Base-by-base conservation (phyloP, 2,113 vertebrate species). In the Himantopus leucocephalus region DNA sequence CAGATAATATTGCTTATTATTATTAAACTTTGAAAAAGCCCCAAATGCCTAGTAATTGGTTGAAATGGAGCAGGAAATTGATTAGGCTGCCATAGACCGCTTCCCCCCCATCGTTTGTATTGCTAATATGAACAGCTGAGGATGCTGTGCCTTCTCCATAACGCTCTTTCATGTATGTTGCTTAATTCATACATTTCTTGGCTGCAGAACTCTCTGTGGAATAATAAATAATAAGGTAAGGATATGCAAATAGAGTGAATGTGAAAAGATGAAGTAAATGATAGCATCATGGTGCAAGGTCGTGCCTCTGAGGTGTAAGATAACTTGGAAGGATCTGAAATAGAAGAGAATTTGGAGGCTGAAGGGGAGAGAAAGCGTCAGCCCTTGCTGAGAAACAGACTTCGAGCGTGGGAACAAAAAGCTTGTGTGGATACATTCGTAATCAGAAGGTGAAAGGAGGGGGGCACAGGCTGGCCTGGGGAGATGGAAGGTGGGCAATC, bases 401-500 rank as follows among this genome's bases (percentile, higher is more conserved):
- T n/a, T 2, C 0, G 47, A 75, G 72, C 62, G 8, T 3, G 6
- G 68, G 59, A 53, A 5, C 41, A 29, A 2, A 2, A 8, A 15
- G 2, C 34, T 16, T 5, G 6, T 3, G 45, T 10, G 41, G 34
- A 8, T 12, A 2, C 5, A 3, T 41, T 24, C 0, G 0, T 7
- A 5, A 7, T 5, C 4, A 17, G 72, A 16, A 14, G 29, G 2
- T 45, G 71, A 43, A 35, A 9, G 52, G 34, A 73, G 52, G 19
- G 24, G 60, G 66, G 53, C 39, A 6, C 1, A 0, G 15, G n/a
- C 64, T 53, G 8, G 17, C 24, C 12, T 23, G 30, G 50, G 43
- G 72, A 73, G 39, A 2, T 41, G 53, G 72, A 18, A 12, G 27
- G 59, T 41, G 52, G 30, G 43, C 18, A 35, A 3, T 1, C 7